Evolutionary conservation across 2,888 invertebrate species (phyloP), one percentile per base, ranked within the genome.

Genomic region (Diachrysia chrysitis): DNA sequence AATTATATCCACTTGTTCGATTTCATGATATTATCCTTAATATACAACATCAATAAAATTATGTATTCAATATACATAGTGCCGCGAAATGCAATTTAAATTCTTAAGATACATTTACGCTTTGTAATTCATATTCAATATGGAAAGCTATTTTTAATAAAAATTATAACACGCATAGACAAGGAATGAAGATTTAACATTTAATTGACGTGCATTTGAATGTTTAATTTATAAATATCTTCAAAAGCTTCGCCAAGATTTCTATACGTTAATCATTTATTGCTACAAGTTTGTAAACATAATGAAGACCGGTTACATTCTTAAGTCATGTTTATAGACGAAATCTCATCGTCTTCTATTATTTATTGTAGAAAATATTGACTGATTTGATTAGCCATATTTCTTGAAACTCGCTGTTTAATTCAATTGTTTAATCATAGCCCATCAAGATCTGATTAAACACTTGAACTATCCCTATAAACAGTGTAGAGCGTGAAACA

Each of bases 1-100:
- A 80, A 84, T 84, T 89, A 88, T 86, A 86, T 85, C 83, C 88
- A 89, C 92, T 94, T 93, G 93, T 92, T 93, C 92, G 92, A 93
- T 91, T 93, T 92, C 90, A 93, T 92, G 90, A 92, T 90, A 91
- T 83, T 84, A 83, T 85, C 83, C 85, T 82, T 90, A 91, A 87
- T 90, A 90, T 92, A 93, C 89, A 90, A 91, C 88, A 87, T 88
- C 84, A 84, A 81, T 79, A 80, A 64, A 84, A 76, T 76, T 75
- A 78, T 79, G 83, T 86, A 84, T 84, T 84, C 78, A 84, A 86
- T 88, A 88, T 87, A 90, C 88, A 80, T 63, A 73, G 86, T 78
- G 75, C 77, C 77, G 88, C 84, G 83, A 93, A 93, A 93, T 93
- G 93, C 93, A 90, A 86, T 84, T 81, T 74, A 82, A 85, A 86